Base-by-base conservation (phyloP, 1,140 invertebrate genomes). In the Drosophila prosaltans region DNA sequence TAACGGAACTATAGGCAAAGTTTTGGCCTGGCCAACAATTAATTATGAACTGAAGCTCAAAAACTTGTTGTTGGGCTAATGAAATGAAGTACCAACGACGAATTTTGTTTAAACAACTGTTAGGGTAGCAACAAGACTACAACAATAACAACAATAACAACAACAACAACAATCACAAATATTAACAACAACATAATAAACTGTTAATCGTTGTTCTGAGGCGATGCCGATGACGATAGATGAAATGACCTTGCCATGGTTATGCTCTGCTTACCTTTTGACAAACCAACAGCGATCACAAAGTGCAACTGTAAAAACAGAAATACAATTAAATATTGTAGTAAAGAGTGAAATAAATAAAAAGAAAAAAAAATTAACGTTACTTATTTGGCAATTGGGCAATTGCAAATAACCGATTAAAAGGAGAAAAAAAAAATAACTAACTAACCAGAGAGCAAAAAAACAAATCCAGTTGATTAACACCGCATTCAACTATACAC, bases 231-330 rank as follows among this genome's bases (percentile, higher is more conserved):
- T 21, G 32, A 36, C 16, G 58, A 60, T 68, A 59, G 58, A 64
- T 51, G 41, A 51, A 51, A 30, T 73, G 73, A 72, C 83, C 83
- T 86, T 86, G 83, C 57, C 57, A 65, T 60, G 58, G 83, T 68
- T 81, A 67, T 74, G 83, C 83, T 86, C 83, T 86, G 83, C 84
- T 86, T 86, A 36, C 65, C 66, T 41, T 76, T 88, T 86, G 82
- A 86, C 82, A 30, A 73, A 86, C 82, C 66, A 59, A 28, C 59
- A 36, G 6, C 32, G 59, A 43, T 43, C 32, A 62, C 78, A 45
- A 63, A 76, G 48, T 63, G 61, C 41, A 63, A 65, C 21, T 21
- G 59, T 43, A 61, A 61, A 61, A 21, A 21, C n/a, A 40, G 21
- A 39, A 36, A 40, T 61, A 24, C 16, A 48, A 48, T 48, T 48